Evolutionary conservation across 2,113 vertebrate genomes (phyloP).

Genomic region (Catagonus wagneri): DNA sequence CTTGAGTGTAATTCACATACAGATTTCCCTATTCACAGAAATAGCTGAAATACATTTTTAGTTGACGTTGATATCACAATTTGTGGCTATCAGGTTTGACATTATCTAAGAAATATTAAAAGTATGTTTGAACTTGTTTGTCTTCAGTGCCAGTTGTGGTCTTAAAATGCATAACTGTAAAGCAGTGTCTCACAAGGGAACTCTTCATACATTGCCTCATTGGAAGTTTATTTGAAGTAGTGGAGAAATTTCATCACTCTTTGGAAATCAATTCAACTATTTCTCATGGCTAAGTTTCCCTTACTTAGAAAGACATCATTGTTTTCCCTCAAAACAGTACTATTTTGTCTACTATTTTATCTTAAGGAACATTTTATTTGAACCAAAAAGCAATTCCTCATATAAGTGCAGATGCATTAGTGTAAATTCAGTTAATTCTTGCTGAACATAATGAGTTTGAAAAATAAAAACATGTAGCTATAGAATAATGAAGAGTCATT

Average conservation of each 20-base stretch:
- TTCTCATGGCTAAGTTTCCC: neutral
- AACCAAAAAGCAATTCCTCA: neutral
- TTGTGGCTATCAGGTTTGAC: neutral
- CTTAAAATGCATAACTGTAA: neutral
- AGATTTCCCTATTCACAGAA: neutral
- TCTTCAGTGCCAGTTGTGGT: neutral
- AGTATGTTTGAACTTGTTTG: neutral
- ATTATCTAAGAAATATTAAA: neutral
- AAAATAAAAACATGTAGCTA: neutral
- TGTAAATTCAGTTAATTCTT: neutral
- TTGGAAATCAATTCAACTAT: neutral
- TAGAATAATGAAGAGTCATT: neutral
- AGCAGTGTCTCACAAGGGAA: neutral
- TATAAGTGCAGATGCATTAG: neutral
- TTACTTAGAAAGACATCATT: slow-evolving; percentile 8
- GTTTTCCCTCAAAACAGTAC: neutral
- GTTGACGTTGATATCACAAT: neutral
- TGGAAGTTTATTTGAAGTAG: neutral
- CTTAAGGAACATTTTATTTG: neutral
- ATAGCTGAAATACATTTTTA: slow-evolving; percentile 5
- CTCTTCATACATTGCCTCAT: neutral
- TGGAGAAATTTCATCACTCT: neutral
- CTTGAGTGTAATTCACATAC: neutral
- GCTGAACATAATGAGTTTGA: neutral
- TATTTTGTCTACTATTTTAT: neutral